phyloP scores from a whole-genome alignment of 1,140 invertebrate species.

The Phymorhynchus buccinoides region DNA sequence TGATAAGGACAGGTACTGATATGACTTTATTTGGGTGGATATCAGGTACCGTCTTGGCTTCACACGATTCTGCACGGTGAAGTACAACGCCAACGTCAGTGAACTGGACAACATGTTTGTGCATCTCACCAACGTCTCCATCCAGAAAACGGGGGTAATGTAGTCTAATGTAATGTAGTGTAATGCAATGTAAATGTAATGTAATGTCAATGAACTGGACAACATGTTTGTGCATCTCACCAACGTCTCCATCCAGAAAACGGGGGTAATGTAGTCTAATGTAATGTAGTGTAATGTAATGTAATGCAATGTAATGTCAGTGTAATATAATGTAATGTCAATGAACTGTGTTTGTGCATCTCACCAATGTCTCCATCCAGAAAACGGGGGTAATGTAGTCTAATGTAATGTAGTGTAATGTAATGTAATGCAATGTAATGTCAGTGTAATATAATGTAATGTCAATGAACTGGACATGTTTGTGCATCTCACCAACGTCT shows the following conservation, averaged over 20 bases:
- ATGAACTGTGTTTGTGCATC: constrained; percentile 86
- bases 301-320: too few relatives aligned
- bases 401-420: constrained; percentile 82
- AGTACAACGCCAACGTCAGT: constrained; percentile 77
- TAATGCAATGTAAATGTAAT: too few relatives aligned
- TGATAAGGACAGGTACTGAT: too few relatives aligned
- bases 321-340: too few relatives aligned
- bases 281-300: constrained; percentile 82
- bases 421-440: too few relatives aligned
- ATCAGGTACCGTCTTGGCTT: constrained; percentile 80
- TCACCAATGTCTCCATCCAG: constrained; percentile 91
- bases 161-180: too few relatives aligned
- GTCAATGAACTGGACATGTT: constrained; percentile 84
- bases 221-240: constrained; percentile 92
- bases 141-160: constrained; percentile 92
- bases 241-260: constrained; percentile 90
- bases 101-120: constrained; percentile 90
- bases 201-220: constrained; percentile 80
- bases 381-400: constrained; percentile 90
- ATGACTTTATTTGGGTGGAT: constrained; percentile 32
- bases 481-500: constrained; percentile 89
- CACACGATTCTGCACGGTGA: constrained; percentile 88
- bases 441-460: too few relatives aligned
- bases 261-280: too few relatives aligned
- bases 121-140: constrained; percentile 89